A percentile compares a stretch with the other conserved stretches of the same genome.
These are phyloP conservation scores for Conus betulinus DNA, from an alignment of 1,140 invertebrate species.

Conservation along the genomic window DNA sequence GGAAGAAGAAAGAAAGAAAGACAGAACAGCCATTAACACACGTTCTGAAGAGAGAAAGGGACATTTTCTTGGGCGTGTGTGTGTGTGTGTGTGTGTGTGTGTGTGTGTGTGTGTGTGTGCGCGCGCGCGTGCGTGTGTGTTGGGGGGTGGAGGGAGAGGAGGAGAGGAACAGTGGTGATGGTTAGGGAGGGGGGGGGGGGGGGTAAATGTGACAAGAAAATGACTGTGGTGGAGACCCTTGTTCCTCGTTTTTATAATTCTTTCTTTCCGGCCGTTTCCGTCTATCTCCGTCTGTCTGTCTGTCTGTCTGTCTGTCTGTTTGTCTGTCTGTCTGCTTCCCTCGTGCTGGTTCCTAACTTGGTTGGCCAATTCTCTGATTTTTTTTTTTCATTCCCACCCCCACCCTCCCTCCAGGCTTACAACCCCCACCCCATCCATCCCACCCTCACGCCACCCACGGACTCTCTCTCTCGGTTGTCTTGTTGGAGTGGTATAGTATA, in stretches of 20 bases:
- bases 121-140: background rate
- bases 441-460: too few species aligned
- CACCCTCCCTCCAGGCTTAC: background rate
- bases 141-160: background rate
- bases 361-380: background rate
- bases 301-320: background rate
- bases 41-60: background rate
- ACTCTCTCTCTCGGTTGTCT: too few species aligned
- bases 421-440: too few species aligned
- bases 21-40: background rate
- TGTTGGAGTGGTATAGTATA: too few species aligned
- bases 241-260: background rate
- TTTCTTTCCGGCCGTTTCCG: background rate
- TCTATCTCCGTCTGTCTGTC: background rate
- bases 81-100: background rate
- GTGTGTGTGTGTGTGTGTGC: background rate
- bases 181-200: background rate
- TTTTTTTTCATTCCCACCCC: background rate
- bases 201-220: constrained; percentile 11
- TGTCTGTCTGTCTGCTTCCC: background rate
- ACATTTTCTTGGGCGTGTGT: background rate
- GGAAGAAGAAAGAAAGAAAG: background rate
- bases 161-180: background rate
- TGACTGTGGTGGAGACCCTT: background rate
- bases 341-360: background rate